Evolutionary conservation across 2,888 invertebrate genomes (phyloP).

Genomic region (Microchrysa polita): DNA sequence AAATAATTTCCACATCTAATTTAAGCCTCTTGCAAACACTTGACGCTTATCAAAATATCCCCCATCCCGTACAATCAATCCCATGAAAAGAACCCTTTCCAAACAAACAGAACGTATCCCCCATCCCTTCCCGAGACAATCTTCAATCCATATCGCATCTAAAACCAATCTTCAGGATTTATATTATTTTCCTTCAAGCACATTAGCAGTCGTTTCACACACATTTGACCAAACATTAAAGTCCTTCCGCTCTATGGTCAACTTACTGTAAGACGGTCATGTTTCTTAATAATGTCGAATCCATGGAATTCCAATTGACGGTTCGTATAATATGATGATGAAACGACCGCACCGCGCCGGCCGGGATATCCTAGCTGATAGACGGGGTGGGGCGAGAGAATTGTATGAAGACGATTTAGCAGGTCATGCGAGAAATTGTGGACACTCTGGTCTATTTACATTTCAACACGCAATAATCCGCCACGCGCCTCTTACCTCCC

Average conservation of each 20-base stretch:
- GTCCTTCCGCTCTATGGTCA: neutral
- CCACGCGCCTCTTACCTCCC: conserved; percentile 15
- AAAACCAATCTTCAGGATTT: neutral
- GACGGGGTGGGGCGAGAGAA: no score
- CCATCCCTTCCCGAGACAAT: neutral
- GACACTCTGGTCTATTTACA: conserved; percentile 34
- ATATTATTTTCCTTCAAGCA: conserved; percentile 5
- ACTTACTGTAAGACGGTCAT: conserved; percentile 6
- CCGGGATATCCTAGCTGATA: no score
- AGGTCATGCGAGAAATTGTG: conserved; percentile 37
- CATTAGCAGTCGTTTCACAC: conserved; percentile 14
- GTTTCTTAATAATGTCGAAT: conserved; percentile 23
- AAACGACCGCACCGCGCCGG: no score
- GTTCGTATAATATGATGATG: neutral
- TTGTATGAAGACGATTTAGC: neutral
- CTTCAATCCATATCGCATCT: neutral
- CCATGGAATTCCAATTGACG: conserved; percentile 16
- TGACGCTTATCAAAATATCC: no score
- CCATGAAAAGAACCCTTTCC: no score
- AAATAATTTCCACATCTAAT: no score
- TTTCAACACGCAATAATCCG: conserved; percentile 37
- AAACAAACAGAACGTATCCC: neutral
- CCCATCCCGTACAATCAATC: no score
- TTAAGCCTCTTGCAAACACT: no score
- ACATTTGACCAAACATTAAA: conserved; percentile 19